A percentile compares a stretch with the other conserved stretches of the same genome.
Conservation (phyloP, 2,113 vertebrate genomes). For the Rhagologus leucostigma region DNA sequence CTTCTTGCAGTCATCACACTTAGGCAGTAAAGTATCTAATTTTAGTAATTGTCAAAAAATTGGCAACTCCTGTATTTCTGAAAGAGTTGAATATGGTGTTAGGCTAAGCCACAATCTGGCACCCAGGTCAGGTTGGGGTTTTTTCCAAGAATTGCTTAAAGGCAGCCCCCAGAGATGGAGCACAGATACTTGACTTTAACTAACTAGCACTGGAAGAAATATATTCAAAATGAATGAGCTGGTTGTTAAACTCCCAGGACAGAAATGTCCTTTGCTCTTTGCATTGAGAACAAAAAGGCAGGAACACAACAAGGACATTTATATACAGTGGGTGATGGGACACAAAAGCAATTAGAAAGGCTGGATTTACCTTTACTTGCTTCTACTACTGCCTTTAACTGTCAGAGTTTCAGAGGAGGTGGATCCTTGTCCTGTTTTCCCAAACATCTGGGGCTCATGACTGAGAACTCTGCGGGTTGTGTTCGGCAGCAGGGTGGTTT, state of each 20-base stretch:
- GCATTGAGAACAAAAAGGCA: not conserved
- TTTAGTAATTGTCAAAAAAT: not conserved
- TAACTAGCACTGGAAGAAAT: not conserved
- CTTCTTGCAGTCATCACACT: not conserved
- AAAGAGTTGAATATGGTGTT: not conserved
- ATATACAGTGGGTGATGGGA: not conserved
- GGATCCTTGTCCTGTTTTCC: not conserved
- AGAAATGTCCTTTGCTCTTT: not conserved
- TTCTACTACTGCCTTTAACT: not conserved
- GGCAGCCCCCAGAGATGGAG: not conserved
- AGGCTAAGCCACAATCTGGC: not conserved
- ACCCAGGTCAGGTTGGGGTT: not conserved
- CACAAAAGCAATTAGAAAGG: not conserved
- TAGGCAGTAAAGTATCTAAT: not conserved
- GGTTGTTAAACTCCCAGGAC: not conserved
- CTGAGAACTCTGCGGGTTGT: not conserved
- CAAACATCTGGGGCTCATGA: not conserved
- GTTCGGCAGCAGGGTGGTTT: not conserved
- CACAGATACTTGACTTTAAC: not conserved
- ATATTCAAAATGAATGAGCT: not conserved
- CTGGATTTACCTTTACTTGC: not conserved
- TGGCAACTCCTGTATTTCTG: not conserved
- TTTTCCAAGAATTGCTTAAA: not conserved
- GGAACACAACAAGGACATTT: not conserved
- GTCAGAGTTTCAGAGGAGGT: not conserved